Percentiles rank a stretch among this genome's conserved stretches.
Evolutionary conservation across 2,888 invertebrate genomes (phyloP).

Genomic region (Ypsolopha sequella): DNA sequence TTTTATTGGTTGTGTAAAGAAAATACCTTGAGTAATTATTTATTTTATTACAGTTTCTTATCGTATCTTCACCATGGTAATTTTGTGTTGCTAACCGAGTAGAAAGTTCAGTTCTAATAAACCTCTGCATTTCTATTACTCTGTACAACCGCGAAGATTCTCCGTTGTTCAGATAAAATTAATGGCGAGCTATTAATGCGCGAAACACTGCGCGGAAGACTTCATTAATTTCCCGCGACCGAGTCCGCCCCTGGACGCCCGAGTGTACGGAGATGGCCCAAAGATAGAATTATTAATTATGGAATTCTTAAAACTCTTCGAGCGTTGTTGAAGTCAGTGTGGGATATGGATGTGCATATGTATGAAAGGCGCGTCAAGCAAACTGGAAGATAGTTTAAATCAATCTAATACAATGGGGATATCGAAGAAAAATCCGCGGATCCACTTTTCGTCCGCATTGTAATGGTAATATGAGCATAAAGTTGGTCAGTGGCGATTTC

Average conservation of each 20-base stretch:
- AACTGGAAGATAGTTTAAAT: not conserved
- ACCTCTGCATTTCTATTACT: not conserved
- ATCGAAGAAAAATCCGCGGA: not conserved
- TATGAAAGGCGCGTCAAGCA: not conserved
- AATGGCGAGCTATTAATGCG: slow-evolving; percentile 58
- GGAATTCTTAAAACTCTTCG: slow-evolving; percentile 14
- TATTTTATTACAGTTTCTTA: too few relatives aligned
- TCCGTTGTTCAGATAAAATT: slow-evolving; percentile 62
- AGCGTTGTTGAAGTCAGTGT: not conserved
- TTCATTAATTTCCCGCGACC: slow-evolving; percentile 62
- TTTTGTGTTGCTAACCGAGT: too few relatives aligned
- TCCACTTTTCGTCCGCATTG: not conserved
- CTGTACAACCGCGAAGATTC: slow-evolving; percentile 21
- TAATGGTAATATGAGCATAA: too few relatives aligned
- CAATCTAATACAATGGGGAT: too few relatives aligned
- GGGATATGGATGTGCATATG: not conserved
- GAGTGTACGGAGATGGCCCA: slow-evolving; percentile 29
- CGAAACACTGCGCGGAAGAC: slow-evolving; percentile 60
- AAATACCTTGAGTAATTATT: too few relatives aligned
- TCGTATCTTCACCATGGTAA: too few relatives aligned
- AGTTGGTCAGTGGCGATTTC: too few relatives aligned
- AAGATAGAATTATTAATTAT: slow-evolving; percentile 61
- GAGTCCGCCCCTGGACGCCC: slow-evolving; percentile 51
- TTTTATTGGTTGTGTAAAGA: too few relatives aligned
- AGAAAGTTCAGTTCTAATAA: too few relatives aligned